These are phyloP conservation scores for Cerastis rubricosa DNA, from an alignment of 2,888 invertebrate species.

Conservation along the genomic window DNA sequence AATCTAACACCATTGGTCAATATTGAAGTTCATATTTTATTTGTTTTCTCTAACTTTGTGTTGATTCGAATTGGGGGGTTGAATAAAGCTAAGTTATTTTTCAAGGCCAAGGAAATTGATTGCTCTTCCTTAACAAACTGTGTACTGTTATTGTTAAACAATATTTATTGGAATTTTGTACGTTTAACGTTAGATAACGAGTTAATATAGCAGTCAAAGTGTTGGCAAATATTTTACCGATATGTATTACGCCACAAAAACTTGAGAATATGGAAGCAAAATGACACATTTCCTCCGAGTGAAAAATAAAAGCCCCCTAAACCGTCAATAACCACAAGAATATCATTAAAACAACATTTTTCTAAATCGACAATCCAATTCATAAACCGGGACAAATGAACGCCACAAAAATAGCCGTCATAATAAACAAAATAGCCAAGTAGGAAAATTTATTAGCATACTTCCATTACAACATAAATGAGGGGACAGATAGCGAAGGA, in stretches of 20 bases:
- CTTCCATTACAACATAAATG: constrained; percentile 73
- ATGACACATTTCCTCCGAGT: too few relatives aligned
- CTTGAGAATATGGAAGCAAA: neutral
- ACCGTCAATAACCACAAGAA: constrained; percentile 18
- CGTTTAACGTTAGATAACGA: neutral
- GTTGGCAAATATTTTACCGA: neutral
- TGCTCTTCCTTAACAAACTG: constrained; percentile 7
- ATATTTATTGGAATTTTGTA: neutral
- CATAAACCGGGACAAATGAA: constrained; percentile 57
- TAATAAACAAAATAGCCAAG: constrained; percentile 66
- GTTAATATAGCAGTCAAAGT: neutral
- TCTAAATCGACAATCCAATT: constrained; percentile 52
- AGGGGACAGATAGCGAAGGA: constrained; percentile 77
- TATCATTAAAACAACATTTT: constrained; percentile 25
- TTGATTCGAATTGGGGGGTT: constrained; percentile 29
- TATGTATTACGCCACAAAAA: neutral
- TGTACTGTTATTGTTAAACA: constrained; percentile 11
- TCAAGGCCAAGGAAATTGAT: constrained; percentile 47
- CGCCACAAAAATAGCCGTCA: constrained; percentile 54
- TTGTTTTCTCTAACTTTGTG: constrained; percentile 54
- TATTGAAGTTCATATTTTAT: constrained; percentile 64
- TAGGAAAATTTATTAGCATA: constrained; percentile 79
- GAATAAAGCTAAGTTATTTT: constrained; percentile 20
- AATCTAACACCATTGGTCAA: constrained; percentile 63
- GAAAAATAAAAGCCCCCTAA: neutral